Base-by-base conservation (phyloP, 2,888 invertebrate species). In the Metallyticus violacea region DNA sequence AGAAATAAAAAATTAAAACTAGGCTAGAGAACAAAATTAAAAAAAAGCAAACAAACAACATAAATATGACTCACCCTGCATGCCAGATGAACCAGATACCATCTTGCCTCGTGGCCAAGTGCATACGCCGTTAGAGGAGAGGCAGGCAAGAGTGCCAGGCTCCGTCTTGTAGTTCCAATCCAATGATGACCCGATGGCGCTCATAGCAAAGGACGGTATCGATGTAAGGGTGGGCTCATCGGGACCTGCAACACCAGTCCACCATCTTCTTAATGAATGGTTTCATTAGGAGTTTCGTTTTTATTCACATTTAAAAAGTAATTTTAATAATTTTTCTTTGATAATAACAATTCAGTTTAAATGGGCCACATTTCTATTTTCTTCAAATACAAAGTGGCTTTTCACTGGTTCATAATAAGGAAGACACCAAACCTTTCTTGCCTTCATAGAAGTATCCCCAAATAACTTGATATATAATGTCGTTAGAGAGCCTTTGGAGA, bases 151-250 rank as follows among this genome's bases (percentile, higher is more conserved):
- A 30, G 89, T 85, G 26, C 93, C 93, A 0, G 92, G 93, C 88
- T 93, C 93, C 0, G 93, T 93, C 88, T 91, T 91, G 89, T 91
- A 93, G 2, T 91, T 91, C 93, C 93, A 93, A 89, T 93, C 93
- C 26, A 93, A 90, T 7, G 90, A 87, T 9, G 92, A 91, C 26
- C 91, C 91, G 25, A 91, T 87, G 0, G 92, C 91, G 29, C 90
- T 90, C 76, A 91, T 90, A 0, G 92, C 91, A 27, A 92, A 90
- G 7, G 91, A 91, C 1, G 92, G 92, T 79, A 92, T 89, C 4
- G 91, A 89, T 2, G 92, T 92, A 88, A 91, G 90, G 27, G 91
- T 90, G 3, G 92, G 92, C 89, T 92, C 92, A 87, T 92, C 92
- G 0, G 92, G 92, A 7, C 92, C 92, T 4, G 92, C 7, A 78